Evolutionary conservation across 2,888 invertebrate genomes (phyloP).

Genomic region (Mellilla xanthometata): DNA sequence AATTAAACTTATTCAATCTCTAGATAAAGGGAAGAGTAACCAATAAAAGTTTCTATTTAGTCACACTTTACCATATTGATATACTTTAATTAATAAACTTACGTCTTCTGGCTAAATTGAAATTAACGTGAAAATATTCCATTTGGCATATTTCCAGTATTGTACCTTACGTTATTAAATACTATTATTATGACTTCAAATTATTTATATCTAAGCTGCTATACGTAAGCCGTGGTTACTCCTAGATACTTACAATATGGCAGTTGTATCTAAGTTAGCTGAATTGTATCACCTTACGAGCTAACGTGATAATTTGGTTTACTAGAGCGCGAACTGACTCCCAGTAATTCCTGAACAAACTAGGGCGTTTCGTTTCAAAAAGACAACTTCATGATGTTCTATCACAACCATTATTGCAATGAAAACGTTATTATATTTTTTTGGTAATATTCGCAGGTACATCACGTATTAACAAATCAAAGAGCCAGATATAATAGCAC

Average conservation of each 20-base stretch:
- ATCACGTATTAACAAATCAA: conserved; percentile 41
- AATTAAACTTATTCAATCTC: too few relatives aligned
- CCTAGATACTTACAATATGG: conserved; percentile 79
- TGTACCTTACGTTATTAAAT: conserved; percentile 75
- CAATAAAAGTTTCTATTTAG: too few relatives aligned
- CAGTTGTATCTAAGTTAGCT: conserved; percentile 81
- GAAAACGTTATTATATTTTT: conserved; percentile 52
- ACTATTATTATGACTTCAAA: conserved; percentile 80
- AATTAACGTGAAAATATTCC: conserved; percentile 21
- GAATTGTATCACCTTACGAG: conserved; percentile 57
- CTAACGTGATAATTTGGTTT: conserved; percentile 59
- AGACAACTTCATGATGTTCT: conserved; percentile 66
- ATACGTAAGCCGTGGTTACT: conserved; percentile 59
- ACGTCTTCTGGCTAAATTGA: conserved; percentile 10
- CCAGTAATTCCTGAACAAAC: conserved; percentile 24
- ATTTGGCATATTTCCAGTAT: conserved; percentile 46
- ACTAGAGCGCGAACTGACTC: conserved; percentile 54
- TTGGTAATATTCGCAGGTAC: conserved; percentile 74
- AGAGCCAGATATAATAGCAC: conserved; percentile 9
- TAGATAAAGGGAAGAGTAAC: too few relatives aligned
- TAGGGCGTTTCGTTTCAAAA: conserved; percentile 32
- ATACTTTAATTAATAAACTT: background rate
- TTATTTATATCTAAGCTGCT: conserved; percentile 58
- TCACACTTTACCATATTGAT: too few relatives aligned
- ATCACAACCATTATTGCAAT: conserved; percentile 80